phyloP scores from a whole-genome alignment of 2,113 vertebrate species.

The rabbit (Oryctolagus cuniculus) region DNA sequence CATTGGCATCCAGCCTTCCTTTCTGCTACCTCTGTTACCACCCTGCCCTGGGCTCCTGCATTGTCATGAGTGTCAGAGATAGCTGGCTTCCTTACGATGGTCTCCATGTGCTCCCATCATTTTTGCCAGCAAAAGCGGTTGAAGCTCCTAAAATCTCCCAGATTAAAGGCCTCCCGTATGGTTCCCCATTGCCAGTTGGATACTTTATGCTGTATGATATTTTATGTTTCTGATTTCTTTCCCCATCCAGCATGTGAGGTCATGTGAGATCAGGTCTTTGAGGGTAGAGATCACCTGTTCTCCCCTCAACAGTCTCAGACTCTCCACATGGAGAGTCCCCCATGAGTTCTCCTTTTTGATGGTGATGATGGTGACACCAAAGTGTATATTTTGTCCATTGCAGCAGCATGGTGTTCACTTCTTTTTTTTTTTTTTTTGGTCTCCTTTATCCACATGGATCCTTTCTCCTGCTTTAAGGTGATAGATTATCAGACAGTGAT shows the following conservation, averaged over 20 bases:
- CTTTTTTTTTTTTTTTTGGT: not conserved
- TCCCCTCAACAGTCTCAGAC: not conserved
- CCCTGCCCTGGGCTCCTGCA: not conserved
- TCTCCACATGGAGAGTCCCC: not conserved
- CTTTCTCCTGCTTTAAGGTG: slow-evolving; percentile 18
- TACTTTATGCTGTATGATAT: not conserved
- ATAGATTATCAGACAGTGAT: not conserved
- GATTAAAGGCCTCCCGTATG: not conserved
- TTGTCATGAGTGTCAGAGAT: not conserved
- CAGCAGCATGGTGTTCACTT: not conserved
- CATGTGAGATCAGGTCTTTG: not conserved
- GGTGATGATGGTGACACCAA: not conserved
- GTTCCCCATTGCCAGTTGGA: not conserved
- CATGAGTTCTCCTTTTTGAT: not conserved
- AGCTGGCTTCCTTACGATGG: not conserved
- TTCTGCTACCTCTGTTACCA: not conserved
- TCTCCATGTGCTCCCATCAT: not conserved
- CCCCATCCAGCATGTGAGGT: not conserved
- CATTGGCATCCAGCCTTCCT: not conserved
- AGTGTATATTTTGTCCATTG: not conserved
- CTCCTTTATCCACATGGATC: not conserved
- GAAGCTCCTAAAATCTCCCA: not conserved
- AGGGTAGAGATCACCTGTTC: not conserved
- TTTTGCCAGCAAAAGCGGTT: not conserved
- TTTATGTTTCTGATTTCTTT: slow-evolving; percentile 8